Evolutionary conservation across 1,140 invertebrate genomes (phyloP).

Genomic region (Drosophila funebris): DNA sequence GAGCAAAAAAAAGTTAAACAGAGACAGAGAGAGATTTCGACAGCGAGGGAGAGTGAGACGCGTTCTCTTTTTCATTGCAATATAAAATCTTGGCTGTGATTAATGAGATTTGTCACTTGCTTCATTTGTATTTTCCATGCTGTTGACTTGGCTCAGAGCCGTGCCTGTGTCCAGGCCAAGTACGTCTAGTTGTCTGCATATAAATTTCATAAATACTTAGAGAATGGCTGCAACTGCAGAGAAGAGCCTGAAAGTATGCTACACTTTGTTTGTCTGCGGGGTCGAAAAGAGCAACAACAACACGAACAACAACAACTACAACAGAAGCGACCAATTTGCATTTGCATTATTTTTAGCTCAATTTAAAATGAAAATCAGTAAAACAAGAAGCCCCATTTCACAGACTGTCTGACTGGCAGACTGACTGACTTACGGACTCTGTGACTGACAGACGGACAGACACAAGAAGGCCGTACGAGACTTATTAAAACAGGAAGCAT

Average conservation of each 20-base stretch:
- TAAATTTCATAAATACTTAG: constrained; percentile 71
- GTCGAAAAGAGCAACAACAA: not conserved
- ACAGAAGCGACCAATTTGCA: constrained; percentile 66
- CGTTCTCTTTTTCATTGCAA: constrained; percentile 20
- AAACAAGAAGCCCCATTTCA: constrained; percentile 28
- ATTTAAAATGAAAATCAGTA: constrained; percentile 66
- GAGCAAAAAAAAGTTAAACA: too few species aligned
- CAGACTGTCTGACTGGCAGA: not conserved
- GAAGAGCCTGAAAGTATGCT: constrained; percentile 33
- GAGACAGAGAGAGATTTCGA: not conserved
- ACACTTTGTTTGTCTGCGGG: constrained; percentile 14
- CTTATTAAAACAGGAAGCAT: constrained; percentile 15
- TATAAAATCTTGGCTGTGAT: constrained; percentile 64
- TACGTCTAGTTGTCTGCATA: constrained; percentile 48
- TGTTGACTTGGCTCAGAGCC: constrained; percentile 56
- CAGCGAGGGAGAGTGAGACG: not conserved
- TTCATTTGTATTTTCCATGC: constrained; percentile 80
- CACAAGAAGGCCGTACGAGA: not conserved
- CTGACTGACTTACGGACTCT: not conserved
- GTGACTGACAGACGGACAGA: not conserved
- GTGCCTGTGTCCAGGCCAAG: constrained; percentile 20
- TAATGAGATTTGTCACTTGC: constrained; percentile 81
- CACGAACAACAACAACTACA: constrained; percentile 6
- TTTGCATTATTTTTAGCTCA: constrained; percentile 78
- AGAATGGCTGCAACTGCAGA: constrained; percentile 44